Base-by-base conservation (phyloP, 2,797 vertebrate genomes). In the Pangasius mekongensis region DNA sequence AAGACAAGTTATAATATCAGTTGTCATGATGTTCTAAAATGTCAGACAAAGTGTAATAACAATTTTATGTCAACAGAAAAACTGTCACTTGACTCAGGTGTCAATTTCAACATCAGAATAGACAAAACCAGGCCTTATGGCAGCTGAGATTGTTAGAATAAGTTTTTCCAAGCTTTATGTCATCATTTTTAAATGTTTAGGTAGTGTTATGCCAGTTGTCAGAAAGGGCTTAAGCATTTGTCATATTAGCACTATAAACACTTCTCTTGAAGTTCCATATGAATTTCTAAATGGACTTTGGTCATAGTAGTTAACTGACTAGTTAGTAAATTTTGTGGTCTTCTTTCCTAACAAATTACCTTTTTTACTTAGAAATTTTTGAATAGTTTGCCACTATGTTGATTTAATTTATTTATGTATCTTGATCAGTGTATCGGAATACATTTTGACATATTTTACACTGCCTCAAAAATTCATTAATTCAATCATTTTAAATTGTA, bases 121-220 rank as follows among this genome's bases (percentile, higher is more conserved):
- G 76, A 54, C 7, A 78, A 77, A 54, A 54, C 9, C 49, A 30
- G 43, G 4, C 24, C 43, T 76, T 24, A 6, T 30, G 49, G 14
- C 49, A 77, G 49, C 74, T 30, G n/a, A 52, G n/a, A 54, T 20
- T 77, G 27, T n/a, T 52, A 54, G 14, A 58, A 80, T 33, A 33
- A 20, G 18, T 52, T 10, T 33, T 36, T 56, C 16, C 9, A 33
- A 20, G 52, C 30, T 22, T 36, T 58, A 22, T 83, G 1, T n/a
- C n/a, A 81, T 5, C 20, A 54, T 81, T 78, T 36, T 24, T 27
- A 84, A 95, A 95, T 93, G 93, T 56, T 91, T 91, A 91, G 90
- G 89, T 52, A 86, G 36, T 24, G 81, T 71, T 73, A 71, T 39
- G 13, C 0, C 10, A 85, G 6, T 22, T 71, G 30, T 16, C 49